phyloP scores from a whole-genome alignment of 2,797 vertebrate genomes.

The Labroides dimidiatus region DNA sequence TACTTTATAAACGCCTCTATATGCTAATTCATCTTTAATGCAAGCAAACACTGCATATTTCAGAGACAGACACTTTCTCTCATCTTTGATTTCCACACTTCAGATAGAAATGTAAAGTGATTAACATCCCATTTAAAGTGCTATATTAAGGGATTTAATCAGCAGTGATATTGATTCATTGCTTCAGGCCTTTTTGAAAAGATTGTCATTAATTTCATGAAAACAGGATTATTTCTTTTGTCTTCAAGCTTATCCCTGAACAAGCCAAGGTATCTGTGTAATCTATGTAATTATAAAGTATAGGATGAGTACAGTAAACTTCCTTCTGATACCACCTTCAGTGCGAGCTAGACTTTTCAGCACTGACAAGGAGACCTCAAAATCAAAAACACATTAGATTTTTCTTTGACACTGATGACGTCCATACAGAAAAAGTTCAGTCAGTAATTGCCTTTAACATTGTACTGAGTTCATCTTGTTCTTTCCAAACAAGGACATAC shows the following conservation, averaged over 20 bases:
- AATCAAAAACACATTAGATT: not conserved
- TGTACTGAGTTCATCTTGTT: constrained; percentile 6
- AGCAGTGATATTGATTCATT: constrained; percentile 3
- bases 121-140: constrained; percentile 28
- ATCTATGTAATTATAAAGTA: constrained; percentile 6
- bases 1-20: no score
- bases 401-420: constrained; percentile 7
- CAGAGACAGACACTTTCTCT: not conserved
- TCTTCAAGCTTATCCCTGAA: constrained; percentile 11
- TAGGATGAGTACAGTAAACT: constrained; percentile 9
- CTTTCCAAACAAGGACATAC: constrained; percentile 1
- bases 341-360: not conserved
- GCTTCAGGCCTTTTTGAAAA: constrained; percentile 25
- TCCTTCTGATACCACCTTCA: not conserved
- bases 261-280: constrained; percentile 10
- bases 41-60: not conserved
- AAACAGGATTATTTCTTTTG: constrained; percentile 33
- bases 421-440: not conserved
- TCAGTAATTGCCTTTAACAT: constrained; percentile 9
- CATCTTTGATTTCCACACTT: constrained; percentile 8
- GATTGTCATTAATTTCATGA: constrained; percentile 49
- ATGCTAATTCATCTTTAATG: no score
- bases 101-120: constrained; percentile 16
- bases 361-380: not conserved
- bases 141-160: constrained; percentile 25